phyloP scores from a whole-genome alignment of 1,140 invertebrate genomes.

The Melipona quadrifasciata region DNA sequence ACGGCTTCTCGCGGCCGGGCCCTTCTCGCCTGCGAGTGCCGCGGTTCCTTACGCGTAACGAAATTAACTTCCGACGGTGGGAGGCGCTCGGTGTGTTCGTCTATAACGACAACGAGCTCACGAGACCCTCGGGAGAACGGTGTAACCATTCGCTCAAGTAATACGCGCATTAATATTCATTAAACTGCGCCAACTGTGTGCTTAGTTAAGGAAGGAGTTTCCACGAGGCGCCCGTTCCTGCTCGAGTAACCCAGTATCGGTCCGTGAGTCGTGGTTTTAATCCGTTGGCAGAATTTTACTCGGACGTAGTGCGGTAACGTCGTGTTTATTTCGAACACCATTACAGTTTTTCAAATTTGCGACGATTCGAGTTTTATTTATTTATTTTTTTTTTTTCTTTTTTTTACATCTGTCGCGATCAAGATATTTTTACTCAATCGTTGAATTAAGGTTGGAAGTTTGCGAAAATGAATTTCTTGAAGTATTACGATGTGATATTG shows the following conservation, averaged over 20 bases:
- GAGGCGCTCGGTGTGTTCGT: neutral
- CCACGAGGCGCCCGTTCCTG: neutral
- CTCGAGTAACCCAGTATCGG: slow-evolving; percentile 6
- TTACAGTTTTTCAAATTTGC: neutral
- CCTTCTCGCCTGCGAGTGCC: too few relatives aligned
- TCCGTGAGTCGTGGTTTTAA: neutral
- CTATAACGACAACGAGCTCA: neutral
- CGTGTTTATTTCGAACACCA: too few relatives aligned
- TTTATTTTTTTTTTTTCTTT: too few relatives aligned
- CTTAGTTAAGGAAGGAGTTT: slow-evolving; percentile 12
- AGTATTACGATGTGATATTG: too few relatives aligned
- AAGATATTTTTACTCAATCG: too few relatives aligned
- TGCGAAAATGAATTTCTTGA: too few relatives aligned
- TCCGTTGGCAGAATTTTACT: neutral
- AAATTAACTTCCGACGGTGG: slow-evolving; percentile 33
- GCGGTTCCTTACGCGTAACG: slow-evolving; percentile 10
- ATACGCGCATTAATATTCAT: slow-evolving; percentile 49
- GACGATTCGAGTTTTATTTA: too few relatives aligned
- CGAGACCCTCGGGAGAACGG: slow-evolving; percentile 36
- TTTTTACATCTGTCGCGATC: too few relatives aligned
- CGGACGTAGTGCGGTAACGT: neutral
- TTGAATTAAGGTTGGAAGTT: too few relatives aligned
- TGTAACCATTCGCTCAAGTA: slow-evolving; percentile 21
- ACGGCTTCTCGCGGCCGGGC: too few relatives aligned
- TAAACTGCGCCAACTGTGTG: slow-evolving; percentile 19